phyloP scores from a whole-genome alignment of 2,888 invertebrate species.

The Drosophila siamana region DNA sequence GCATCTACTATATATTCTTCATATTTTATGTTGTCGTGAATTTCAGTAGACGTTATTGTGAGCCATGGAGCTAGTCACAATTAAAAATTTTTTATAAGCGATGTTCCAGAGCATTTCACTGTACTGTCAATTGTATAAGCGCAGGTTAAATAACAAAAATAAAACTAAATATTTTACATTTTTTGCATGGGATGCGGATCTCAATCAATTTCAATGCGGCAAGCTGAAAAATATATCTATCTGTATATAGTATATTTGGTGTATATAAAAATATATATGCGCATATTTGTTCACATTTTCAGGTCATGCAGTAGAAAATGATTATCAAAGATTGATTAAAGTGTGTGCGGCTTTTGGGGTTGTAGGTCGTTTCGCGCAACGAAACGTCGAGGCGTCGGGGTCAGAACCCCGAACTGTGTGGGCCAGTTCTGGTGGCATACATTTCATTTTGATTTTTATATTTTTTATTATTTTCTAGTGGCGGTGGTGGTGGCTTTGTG shows the following conservation, averaged over 20 bases:
- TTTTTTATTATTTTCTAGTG: conserved; percentile 22
- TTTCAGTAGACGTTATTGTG: too few relatives aligned
- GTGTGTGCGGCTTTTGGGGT: conserved; percentile 43
- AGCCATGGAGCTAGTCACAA: too few relatives aligned
- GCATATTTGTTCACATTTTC: conserved; percentile 30
- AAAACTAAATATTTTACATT: conserved; percentile 7
- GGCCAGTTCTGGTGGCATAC: conserved; percentile 29
- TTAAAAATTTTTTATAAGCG: too few relatives aligned
- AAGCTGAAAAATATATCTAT: conserved; percentile 14
- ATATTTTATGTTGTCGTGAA: too few relatives aligned
- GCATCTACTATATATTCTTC: too few relatives aligned
- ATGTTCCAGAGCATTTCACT: not conserved
- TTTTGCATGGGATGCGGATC: not conserved
- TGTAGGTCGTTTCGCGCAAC: conserved; percentile 24
- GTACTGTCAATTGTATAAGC: not conserved
- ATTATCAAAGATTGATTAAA: conserved; percentile 77
- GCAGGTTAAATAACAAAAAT: not conserved
- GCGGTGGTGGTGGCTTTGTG: conserved; percentile 72
- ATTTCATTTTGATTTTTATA: conserved; percentile 11
- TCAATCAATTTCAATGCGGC: conserved; percentile 38
- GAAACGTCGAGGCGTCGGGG: conserved; percentile 14
- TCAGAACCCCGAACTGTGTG: conserved; percentile 29
- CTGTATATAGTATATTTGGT: conserved; percentile 3
- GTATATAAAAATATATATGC: not conserved
- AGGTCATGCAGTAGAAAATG: conserved; percentile 52